Percentiles rank a stretch among this genome's conserved stretches.
These are phyloP conservation scores for Holacanthella duospinosa DNA, from an alignment of 2,888 invertebrate species.

Conservation along the genomic window DNA sequence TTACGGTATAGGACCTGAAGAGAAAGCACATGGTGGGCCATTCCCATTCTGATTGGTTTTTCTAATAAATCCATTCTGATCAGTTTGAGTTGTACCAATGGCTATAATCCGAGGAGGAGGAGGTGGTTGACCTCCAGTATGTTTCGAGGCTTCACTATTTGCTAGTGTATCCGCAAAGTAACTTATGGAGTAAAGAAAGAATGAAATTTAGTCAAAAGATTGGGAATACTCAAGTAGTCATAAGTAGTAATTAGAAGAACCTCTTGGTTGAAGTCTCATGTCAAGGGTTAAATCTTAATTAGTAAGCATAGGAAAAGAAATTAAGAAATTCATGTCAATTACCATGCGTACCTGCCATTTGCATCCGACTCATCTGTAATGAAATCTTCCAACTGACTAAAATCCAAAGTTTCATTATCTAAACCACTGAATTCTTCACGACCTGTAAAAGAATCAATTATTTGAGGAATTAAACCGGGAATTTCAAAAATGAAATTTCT, in stretches of 20 bases:
- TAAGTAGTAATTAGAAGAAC: not conserved
- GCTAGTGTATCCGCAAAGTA: slow-evolving; percentile 48
- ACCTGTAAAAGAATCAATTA: slow-evolving; percentile 47
- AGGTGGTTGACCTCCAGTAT: slow-evolving; percentile 27
- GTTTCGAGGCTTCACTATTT: slow-evolving; percentile 44
- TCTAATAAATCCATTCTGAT: slow-evolving; percentile 38
- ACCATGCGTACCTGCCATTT: slow-evolving; percentile 32
- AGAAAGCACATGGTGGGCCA: slow-evolving; percentile 15
- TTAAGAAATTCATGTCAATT: not conserved
- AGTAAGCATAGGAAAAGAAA: too few species aligned
- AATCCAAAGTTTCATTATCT: slow-evolving; percentile 71
- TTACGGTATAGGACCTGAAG: slow-evolving; percentile 30
- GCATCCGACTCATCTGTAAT: slow-evolving; percentile 61
- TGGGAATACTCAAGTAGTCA: too few species aligned
- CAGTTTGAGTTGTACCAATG: slow-evolving; percentile 31
- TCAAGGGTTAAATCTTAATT: too few species aligned
- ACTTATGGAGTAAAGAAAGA: slow-evolving; percentile 39
- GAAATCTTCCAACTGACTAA: slow-evolving; percentile 72
- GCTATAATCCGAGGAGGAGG: slow-evolving; percentile 35
- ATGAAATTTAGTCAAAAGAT: too few species aligned
- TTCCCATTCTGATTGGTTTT: slow-evolving; percentile 34
- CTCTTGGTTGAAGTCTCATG: not conserved
- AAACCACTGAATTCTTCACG: slow-evolving; percentile 74
- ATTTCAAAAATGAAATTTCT: not conserved
- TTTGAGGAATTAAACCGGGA: not conserved